phyloP scores from a whole-genome alignment of 2,113 vertebrate genomes.

The Leptodactylus fuscus region DNA sequence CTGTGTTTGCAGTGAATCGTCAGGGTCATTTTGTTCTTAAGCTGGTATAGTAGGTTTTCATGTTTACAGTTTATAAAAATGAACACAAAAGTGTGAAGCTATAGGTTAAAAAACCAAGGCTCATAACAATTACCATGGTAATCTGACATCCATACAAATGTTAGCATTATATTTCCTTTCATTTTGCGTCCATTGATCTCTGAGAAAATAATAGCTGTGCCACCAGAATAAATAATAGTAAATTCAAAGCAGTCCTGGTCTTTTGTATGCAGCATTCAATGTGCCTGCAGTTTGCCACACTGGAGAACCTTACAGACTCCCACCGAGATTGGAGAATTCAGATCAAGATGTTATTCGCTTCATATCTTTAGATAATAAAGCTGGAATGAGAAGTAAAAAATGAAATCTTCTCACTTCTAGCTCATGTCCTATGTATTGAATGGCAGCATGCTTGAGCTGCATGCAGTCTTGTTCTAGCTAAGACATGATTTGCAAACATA shows the following conservation, averaged over 20 bases:
- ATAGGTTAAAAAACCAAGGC: not conserved
- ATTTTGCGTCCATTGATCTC: constrained; percentile 33
- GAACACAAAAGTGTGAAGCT: not conserved
- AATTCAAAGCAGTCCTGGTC: constrained; percentile 26
- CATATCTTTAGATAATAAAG: constrained; percentile 38
- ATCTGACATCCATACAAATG: not conserved
- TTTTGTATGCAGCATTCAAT: constrained; percentile 40
- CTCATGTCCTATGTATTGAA: not conserved
- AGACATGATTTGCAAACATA: not conserved
- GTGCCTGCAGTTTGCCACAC: constrained; percentile 7
- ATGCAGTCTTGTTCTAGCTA: not conserved
- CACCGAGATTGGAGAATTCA: constrained; percentile 48
- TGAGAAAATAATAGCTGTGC: not conserved
- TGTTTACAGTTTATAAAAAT: not conserved
- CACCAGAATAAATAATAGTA: constrained; percentile 31
- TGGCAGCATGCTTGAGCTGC: not conserved
- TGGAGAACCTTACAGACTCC: constrained; percentile 10
- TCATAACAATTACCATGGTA: not conserved
- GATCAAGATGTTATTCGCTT: constrained; percentile 46
- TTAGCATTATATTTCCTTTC: constrained; percentile 10
- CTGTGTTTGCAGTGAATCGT: not conserved
- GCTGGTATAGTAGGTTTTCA: not conserved
- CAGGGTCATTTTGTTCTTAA: not conserved
- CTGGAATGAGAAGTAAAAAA: constrained; percentile 11
- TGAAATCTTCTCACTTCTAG: constrained; percentile 1